These are phyloP conservation scores for Chloroceryle amazona DNA, from an alignment of 2,797 vertebrate species.

Conservation along the genomic window DNA sequence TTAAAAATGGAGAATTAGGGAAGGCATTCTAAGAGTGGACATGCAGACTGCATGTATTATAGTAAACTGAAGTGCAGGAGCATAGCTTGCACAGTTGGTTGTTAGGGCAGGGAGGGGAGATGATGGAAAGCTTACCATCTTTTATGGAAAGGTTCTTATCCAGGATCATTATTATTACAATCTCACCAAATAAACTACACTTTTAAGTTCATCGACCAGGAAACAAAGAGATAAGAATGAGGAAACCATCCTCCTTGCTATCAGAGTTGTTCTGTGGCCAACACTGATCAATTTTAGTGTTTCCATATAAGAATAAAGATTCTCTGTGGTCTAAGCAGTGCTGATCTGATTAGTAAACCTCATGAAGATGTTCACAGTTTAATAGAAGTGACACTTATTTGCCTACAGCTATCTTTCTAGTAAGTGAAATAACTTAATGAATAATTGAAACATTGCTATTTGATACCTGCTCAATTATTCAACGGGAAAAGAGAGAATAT, in stretches of 20 bases:
- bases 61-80: not conserved
- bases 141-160: not conserved
- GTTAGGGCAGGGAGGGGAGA: not conserved
- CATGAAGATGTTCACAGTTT: conserved; percentile 39
- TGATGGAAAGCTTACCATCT: not conserved
- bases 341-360: conserved; percentile 40
- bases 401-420: conserved; percentile 70
- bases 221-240: not conserved
- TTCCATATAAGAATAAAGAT: conserved; percentile 10
- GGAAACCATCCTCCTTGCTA: not conserved
- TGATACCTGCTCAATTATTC: conserved; percentile 79
- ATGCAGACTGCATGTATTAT: not conserved
- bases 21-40: not conserved
- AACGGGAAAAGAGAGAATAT: conserved; percentile 65
- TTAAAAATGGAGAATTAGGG: not conserved
- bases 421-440: conserved; percentile 77
- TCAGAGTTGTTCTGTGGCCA: not conserved
- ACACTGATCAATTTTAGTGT: not conserved
- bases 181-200: not conserved
- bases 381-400: conserved; percentile 71
- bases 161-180: not conserved
- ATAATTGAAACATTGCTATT: conserved; percentile 79
- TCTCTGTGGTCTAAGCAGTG: not conserved
- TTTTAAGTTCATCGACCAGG: not conserved
- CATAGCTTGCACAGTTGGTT: not conserved